Evolutionary conservation across 2,113 vertebrate species (phyloP).

Genomic region (Paramormyrops kingsleyae): DNA sequence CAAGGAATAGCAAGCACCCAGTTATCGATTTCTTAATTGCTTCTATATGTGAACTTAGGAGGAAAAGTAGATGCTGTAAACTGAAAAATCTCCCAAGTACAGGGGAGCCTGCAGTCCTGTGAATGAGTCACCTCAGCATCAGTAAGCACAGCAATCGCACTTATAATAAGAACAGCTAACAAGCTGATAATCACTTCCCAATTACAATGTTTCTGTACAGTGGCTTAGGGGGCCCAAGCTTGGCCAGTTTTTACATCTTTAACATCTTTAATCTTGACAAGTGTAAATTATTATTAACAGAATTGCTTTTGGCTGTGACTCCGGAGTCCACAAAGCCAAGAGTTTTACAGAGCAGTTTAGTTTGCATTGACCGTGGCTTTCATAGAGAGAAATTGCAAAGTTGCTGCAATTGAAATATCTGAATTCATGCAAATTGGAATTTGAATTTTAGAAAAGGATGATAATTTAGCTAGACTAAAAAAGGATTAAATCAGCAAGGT

Average conservation of each 20-base stretch:
- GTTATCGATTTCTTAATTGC: not conserved
- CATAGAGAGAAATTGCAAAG: not conserved
- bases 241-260: slow-evolving; percentile 24
- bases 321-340: slow-evolving; percentile 10
- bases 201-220: slow-evolving; percentile 35
- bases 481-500: slow-evolving; percentile 32
- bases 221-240: slow-evolving; percentile 18
- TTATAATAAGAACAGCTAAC: slow-evolving; percentile 43
- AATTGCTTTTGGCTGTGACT: slow-evolving; percentile 15
- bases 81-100: slow-evolving; percentile 32
- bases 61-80: slow-evolving; percentile 23
- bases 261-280: slow-evolving; percentile 19
- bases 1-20: not conserved
- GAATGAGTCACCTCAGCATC: slow-evolving; percentile 33
- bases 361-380: not conserved
- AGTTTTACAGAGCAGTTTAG: slow-evolving; percentile 2
- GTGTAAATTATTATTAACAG: slow-evolving; percentile 27
- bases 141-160: slow-evolving; percentile 43
- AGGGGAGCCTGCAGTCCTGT: slow-evolving; percentile 25
- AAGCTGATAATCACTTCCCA: slow-evolving; percentile 47
- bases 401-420: not conserved
- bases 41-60: not conserved
- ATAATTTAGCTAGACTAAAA: slow-evolving; percentile 27
- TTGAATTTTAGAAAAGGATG: slow-evolving; percentile 29
- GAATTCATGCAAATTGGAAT: slow-evolving; percentile 10